A percentile compares a stretch with the other conserved stretches of the same genome.
Conservation (phyloP, 2,797 vertebrate genomes). For the Sciurus carolinensis region DNA sequence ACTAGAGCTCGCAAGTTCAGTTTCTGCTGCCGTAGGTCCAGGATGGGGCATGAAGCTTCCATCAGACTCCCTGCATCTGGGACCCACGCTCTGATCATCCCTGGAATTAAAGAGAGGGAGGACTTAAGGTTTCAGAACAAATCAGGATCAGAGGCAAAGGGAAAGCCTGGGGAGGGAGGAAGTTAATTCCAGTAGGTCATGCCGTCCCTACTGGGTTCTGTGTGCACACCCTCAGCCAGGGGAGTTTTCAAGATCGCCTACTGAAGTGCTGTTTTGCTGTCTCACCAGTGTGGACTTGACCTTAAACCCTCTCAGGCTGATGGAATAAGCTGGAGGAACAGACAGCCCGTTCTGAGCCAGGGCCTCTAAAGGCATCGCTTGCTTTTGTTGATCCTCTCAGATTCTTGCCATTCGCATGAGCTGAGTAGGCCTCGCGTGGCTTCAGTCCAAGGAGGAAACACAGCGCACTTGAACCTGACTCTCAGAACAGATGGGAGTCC, state of each 20-base stretch:
- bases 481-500: background rate
- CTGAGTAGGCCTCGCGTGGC: background rate
- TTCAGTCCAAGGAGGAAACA: background rate
- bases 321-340: background rate
- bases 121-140: background rate
- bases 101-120: background rate
- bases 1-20: background rate
- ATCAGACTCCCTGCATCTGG: background rate
- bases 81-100: background rate
- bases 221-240: background rate
- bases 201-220: background rate
- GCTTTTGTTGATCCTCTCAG: background rate
- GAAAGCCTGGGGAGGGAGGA: background rate
- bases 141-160: background rate
- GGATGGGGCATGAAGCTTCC: background rate
- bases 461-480: accelerated
- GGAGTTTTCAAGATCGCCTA: background rate
- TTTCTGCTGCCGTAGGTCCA: background rate
- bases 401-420: background rate
- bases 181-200: background rate
- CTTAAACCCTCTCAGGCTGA: background rate
- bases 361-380: background rate
- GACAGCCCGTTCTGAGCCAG: background rate
- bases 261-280: background rate
- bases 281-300: too few species aligned